phyloP scores from a whole-genome alignment of 1,140 invertebrate species.

The Mylabris phalerata region DNA sequence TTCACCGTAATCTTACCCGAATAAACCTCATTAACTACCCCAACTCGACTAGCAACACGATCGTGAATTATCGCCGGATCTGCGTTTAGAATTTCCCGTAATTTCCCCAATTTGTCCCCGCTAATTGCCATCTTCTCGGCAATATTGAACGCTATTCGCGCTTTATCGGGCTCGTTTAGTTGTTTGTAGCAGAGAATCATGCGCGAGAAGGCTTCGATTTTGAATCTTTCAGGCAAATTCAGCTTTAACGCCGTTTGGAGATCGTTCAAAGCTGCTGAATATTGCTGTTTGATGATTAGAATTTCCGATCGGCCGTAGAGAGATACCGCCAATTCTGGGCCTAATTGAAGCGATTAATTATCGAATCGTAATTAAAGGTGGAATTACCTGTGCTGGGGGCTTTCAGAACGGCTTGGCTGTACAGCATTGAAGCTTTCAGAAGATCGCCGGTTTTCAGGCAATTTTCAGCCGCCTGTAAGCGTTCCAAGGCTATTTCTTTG shows the following conservation, averaged over 20 bases:
- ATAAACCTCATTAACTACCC: constrained; percentile 33
- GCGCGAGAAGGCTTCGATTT: constrained; percentile 53
- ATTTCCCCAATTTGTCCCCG: constrained; percentile 7
- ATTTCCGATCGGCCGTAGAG: constrained; percentile 52
- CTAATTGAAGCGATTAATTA: constrained; percentile 23
- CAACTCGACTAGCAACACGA: too few relatives aligned
- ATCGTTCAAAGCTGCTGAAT: constrained; percentile 52
- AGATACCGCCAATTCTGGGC: constrained; percentile 53
- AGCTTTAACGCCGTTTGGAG: constrained; percentile 54
- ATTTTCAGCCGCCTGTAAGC: constrained; percentile 45
- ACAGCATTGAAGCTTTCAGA: constrained; percentile 50
- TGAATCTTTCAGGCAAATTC: constrained; percentile 48
- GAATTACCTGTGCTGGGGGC: constrained; percentile 48
- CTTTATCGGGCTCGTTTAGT: constrained; percentile 45
- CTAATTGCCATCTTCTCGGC: constrained; percentile 47
- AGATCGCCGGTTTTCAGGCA: constrained; percentile 44
- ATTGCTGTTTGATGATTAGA: constrained; percentile 47
- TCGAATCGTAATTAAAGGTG: not conserved
- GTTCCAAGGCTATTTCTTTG: constrained; percentile 43
- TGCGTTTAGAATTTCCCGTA: constrained; percentile 10
- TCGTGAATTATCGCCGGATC: not conserved
- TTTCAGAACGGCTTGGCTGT: constrained; percentile 56
- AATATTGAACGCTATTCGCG: constrained; percentile 52
- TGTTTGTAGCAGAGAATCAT: constrained; percentile 57
- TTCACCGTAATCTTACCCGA: constrained; percentile 45